Evolutionary conservation across 2,113 vertebrate species (phyloP).

Genomic region (Daboia siamensis): DNA sequence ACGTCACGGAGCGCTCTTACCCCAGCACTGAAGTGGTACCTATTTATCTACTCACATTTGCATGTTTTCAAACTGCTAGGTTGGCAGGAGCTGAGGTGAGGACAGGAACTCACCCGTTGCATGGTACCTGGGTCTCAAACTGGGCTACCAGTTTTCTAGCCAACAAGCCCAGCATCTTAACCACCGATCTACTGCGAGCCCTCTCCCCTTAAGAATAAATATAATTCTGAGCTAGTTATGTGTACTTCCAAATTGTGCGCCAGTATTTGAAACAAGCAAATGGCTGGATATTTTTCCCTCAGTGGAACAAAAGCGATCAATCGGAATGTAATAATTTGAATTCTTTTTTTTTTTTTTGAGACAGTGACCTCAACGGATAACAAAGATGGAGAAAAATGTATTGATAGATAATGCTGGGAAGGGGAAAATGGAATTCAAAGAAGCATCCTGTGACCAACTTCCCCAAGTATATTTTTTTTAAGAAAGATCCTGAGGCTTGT

Average conservation of each 20-base stretch:
- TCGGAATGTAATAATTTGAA: neutral
- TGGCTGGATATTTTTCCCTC: neutral
- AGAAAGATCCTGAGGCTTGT: neutral
- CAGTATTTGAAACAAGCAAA: neutral
- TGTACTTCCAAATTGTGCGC: neutral
- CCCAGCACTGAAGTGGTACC: neutral
- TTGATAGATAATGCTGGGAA: neutral
- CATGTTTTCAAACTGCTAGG: neutral
- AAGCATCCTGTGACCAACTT: neutral
- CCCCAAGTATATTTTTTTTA: neutral
- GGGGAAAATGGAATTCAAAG: neutral
- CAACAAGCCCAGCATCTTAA: neutral
- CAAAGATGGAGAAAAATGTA: neutral
- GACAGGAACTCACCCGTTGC: neutral
- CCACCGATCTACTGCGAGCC: neutral
- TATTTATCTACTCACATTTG: neutral
- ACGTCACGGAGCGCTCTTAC: no score
- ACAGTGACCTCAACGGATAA: neutral
- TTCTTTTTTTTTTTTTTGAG: neutral
- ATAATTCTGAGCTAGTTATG: neutral
- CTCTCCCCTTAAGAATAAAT: neutral
- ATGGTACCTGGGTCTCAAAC: neutral
- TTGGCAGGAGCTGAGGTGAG: neutral
- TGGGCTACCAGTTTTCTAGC: neutral
- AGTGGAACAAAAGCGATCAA: neutral